Evolutionary conservation across 2,797 vertebrate genomes (phyloP), one percentile per base, ranked within the genome.

Genomic region (Gambelia wislizenii): DNA sequence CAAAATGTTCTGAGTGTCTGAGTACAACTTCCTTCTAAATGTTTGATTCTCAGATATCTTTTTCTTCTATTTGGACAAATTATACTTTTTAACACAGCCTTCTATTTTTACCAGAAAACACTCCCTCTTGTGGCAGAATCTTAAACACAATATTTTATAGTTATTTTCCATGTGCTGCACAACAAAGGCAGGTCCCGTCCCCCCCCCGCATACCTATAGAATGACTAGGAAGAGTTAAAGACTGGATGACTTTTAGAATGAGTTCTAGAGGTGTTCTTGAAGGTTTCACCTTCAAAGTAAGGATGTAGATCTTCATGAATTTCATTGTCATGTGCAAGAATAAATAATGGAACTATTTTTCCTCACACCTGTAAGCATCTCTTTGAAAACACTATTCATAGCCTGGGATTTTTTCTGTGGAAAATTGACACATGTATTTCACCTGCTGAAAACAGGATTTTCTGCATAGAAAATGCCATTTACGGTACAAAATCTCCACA

Each of bases 51-150:
- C 2, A 18, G 9, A 54, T 76, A 70, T 47, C 25, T n/a, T 79
- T 76, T 64, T 49, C 91, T 90, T 88, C 61, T 91, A 5, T 59
- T 69, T 42, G 0, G 0, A 0, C 69, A 74, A 74, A 85, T 42
- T 59, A 14, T 0, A n/a, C 12, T 72, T 91, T 42, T 36, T 6
- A 59, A 47, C 56, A 30, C 33, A 3, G 14, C 91, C 77, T 90
- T 13, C 1, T 92, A 0, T 18, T 89, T 52, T 74, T 0, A 91
- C 13, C 77, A 85, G 87, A 79, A 84, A 91, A 83, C 92, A n/a
- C 93, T 94, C 95, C 95, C 93, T 91, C 95, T 94, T 90, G 94
- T 96, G 94, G 93, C 59, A 83, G 88, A 82, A 64, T 9, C 64
- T 33, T 72, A 87, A 4, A 83, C 59, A 0, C 6, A 13, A 88